Base-by-base conservation (phyloP, 1,140 invertebrate genomes). In the Bathynomus jamesi region DNA sequence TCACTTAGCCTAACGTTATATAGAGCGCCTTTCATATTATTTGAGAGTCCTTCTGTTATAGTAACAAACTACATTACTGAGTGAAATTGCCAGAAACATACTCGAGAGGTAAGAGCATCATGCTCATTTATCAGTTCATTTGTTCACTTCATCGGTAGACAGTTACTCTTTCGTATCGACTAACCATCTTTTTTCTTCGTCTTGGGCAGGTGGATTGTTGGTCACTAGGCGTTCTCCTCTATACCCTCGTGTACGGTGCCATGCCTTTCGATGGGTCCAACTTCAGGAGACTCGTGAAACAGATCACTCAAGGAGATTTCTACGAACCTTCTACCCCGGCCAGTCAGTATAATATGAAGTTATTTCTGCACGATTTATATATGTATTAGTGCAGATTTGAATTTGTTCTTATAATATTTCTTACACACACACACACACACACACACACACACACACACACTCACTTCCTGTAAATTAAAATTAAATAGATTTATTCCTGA, bases 211-310 rank as follows among this genome's bases (percentile, higher is more conserved):
- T 87, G 62, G 87, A 87, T 78, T 96, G 92, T 82, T 99, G 96
- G 97, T 98, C 95, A 24, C 83, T 99, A 64, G 97, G 97, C 68
- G 97, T 99, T 46, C 85, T 99, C 24, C 84, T 99, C 0, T 99
- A 99, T 80, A 99, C 97, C 28, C 84, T 99, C 79, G 96, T 99
- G 62, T 99, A 99, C 83, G 96, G 97, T 78, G 94, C 96, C 75
- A 99, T 99, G 97, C 97, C 97, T 28, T 99, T 99, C 82, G 96
- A 99, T 84, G 96, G 96, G 65, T 95, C 94, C 69, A 98, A 99
- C 84, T 99, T 99, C 81, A 96, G 96, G 81, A 87, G 92, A 79
- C 87, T 99, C 78, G 94, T 98, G 65, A 92, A 93, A 83, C 96
- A 99, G 84, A 99, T 99, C 79, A 96, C 95, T 70, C 89, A 92